Conservation (phyloP, 2,888 invertebrate species). For the Melieria crassipennis region DNA sequence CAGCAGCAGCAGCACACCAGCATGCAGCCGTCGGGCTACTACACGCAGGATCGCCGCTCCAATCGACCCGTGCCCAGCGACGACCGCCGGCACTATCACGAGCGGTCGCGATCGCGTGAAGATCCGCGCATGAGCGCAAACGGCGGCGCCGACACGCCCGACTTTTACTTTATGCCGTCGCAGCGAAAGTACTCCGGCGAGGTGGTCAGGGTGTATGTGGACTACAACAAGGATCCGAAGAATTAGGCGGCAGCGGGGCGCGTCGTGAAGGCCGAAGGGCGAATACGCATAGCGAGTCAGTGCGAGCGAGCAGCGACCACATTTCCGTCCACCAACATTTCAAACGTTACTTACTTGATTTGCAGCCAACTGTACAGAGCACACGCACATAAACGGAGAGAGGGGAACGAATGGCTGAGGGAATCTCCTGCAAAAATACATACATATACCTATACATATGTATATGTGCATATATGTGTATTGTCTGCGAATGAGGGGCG, state of each 20-base stretch:
- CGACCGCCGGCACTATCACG: slow-evolving; percentile 60
- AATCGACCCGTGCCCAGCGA: slow-evolving; percentile 45
- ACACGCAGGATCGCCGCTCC: slow-evolving; percentile 69
- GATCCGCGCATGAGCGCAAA: slow-evolving; percentile 59
- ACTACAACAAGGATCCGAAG: slow-evolving; percentile 78
- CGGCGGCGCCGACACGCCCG: slow-evolving; percentile 69
- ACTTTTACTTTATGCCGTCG: slow-evolving; percentile 96
- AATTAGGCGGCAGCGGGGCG: slow-evolving; percentile 54
- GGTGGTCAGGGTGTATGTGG: slow-evolving; percentile 84
- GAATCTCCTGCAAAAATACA: no score
- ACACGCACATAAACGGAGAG: no score
- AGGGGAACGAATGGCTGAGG: no score
- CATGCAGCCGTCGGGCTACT: slow-evolving; percentile 66
- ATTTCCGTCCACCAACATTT: no score
- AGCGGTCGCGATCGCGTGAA: slow-evolving; percentile 56
- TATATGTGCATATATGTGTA: no score
- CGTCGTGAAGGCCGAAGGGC: not conserved
- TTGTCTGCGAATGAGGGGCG: no score
- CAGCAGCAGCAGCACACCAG: slow-evolving; percentile 59
- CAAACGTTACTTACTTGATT: no score
- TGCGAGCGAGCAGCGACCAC: slow-evolving; percentile 10
- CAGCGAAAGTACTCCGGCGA: slow-evolving; percentile 94
- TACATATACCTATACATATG: no score
- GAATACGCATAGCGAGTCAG: slow-evolving; percentile 3
- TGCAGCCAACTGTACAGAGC: no score